Evolutionary conservation across 2,797 vertebrate species (phyloP).

Genomic region (Hydrophis major): DNA sequence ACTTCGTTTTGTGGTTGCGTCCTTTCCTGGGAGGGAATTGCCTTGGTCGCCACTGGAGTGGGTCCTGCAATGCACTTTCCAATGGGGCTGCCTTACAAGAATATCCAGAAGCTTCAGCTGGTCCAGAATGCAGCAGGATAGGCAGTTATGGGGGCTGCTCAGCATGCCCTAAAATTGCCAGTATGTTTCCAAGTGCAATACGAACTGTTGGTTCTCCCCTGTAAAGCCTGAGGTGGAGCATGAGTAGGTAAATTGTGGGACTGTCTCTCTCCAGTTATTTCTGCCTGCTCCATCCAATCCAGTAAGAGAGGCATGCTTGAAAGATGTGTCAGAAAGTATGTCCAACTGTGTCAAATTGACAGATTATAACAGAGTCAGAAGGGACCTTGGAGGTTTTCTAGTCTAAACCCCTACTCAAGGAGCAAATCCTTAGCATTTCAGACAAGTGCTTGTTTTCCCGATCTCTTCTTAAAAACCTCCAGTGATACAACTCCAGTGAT

Average conservation of each 20-base stretch:
- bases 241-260: background rate
- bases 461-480: background rate
- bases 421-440: background rate
- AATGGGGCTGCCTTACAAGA: background rate
- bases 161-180: background rate
- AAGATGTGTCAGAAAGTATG: background rate
- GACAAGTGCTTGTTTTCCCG: background rate
- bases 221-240: background rate
- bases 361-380: background rate
- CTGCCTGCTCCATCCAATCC: background rate
- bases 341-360: background rate
- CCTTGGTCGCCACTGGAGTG: background rate
- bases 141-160: background rate
- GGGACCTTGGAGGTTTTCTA: background rate
- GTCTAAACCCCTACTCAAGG: background rate
- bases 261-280: background rate
- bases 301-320: background rate
- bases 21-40: background rate
- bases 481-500: background rate
- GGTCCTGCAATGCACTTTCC: background rate
- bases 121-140: background rate
- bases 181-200: background rate
- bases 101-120: background rate
- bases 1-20: background rate
- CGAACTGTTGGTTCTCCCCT: background rate